phyloP scores from a whole-genome alignment of 2,113 vertebrate genomes.

The Vulpes lagopus region DNA sequence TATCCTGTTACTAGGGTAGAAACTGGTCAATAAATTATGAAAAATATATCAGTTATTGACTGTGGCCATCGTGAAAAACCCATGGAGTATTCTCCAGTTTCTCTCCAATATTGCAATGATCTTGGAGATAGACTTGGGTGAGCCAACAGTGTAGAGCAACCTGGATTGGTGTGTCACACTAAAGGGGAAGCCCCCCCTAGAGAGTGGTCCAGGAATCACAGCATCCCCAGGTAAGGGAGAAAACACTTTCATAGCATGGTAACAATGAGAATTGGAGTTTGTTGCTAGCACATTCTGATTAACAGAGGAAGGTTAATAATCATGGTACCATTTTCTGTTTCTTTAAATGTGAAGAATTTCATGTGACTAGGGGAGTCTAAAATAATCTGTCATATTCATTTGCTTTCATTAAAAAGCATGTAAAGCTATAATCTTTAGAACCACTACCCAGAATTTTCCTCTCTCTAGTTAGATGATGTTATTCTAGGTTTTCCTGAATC shows the following conservation, averaged over 20 bases:
- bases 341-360: not conserved
- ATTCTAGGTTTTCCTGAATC: not conserved
- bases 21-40: not conserved
- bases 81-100: not conserved
- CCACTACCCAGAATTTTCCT: not conserved
- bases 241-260: too few relatives aligned
- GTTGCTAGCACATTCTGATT: not conserved
- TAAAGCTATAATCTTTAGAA: not conserved
- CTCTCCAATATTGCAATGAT: not conserved
- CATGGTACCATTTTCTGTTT: not conserved
- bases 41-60: not conserved
- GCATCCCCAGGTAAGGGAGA: rapidly evolving
- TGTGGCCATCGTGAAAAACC: not conserved
- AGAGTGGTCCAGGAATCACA: too few relatives aligned
- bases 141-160: not conserved
- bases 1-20: not conserved
- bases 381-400: not conserved
- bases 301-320: not conserved
- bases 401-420: not conserved
- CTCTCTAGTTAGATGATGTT: not conserved
- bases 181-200: not conserved
- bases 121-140: not conserved
- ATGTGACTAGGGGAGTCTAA: not conserved
- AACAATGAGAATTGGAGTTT: not conserved
- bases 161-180: rapidly evolving